Evolutionary conservation across 2,797 vertebrate genomes (phyloP).

Genomic region (Typhlichthys subterraneus): DNA sequence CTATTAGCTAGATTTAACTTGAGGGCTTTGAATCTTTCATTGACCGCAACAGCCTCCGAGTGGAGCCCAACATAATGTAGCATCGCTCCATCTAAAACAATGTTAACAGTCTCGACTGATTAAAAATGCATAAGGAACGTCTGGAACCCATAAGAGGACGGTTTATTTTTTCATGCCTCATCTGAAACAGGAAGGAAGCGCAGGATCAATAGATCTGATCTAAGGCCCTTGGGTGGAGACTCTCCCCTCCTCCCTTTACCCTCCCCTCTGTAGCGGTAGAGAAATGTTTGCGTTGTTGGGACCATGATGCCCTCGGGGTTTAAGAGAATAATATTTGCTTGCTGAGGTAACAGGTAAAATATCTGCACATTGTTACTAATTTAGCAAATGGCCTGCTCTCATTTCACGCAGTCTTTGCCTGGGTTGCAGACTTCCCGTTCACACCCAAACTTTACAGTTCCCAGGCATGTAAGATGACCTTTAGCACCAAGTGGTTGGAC

Average conservation of each 20-base stretch:
- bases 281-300: conserved; percentile 58
- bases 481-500: conserved; percentile 48
- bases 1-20: conserved; percentile 53
- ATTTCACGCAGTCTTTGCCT: conserved; percentile 45
- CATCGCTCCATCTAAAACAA: conserved; percentile 64
- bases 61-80: conserved; percentile 51
- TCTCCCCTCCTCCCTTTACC: conserved; percentile 48
- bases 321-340: conserved; percentile 13
- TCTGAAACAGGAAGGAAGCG: conserved; percentile 77
- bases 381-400: conserved; percentile 14
- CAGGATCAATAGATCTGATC: conserved; percentile 76
- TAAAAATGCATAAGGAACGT: conserved; percentile 79
- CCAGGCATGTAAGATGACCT: conserved; percentile 20
- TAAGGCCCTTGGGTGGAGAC: conserved; percentile 57
- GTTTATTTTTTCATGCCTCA: conserved; percentile 73
- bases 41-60: conserved; percentile 49
- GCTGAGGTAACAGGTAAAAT: conserved; percentile 30
- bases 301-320: conserved; percentile 59
- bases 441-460: conserved; percentile 31
- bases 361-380: conserved; percentile 20
- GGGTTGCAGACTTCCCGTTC: conserved; percentile 12
- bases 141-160: conserved; percentile 70
- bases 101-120: conserved; percentile 74
- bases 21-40: conserved; percentile 53
- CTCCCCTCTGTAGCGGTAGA: conserved; percentile 51